Evolutionary conservation across 2,888 invertebrate species (phyloP).

Genomic region (Saturnia pavonia): DNA sequence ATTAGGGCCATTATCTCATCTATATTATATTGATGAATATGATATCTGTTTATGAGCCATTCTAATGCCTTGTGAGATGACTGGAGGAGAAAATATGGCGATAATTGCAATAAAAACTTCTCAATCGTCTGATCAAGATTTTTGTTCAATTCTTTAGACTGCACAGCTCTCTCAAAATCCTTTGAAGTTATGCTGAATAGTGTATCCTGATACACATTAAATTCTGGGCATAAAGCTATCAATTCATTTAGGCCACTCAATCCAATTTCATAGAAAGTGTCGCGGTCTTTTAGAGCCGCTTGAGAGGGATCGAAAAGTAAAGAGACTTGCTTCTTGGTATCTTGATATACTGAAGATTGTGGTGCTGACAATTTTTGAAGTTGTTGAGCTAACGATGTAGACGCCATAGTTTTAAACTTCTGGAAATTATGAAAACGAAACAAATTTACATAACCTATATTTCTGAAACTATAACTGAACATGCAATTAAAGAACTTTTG

Average conservation of each 20-base stretch:
- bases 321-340: conserved; percentile 88
- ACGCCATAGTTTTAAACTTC: conserved; percentile 48
- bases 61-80: conserved; percentile 94
- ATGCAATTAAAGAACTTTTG: neutral
- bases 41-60: conserved; percentile 95
- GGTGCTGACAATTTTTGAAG: conserved; percentile 88
- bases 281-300: conserved; percentile 92
- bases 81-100: conserved; percentile 94
- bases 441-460: neutral
- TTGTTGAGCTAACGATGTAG: conserved; percentile 90
- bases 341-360: conserved; percentile 85
- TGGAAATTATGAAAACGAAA: neutral
- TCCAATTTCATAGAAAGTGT: conserved; percentile 94
- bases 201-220: conserved; percentile 87
- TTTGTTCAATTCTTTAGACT: conserved; percentile 87
- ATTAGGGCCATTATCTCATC: conserved; percentile 90
- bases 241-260: conserved; percentile 92
- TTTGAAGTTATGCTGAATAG: conserved; percentile 90
- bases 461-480: neutral
- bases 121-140: conserved; percentile 88
- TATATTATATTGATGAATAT: conserved; percentile 93
- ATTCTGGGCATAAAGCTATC: conserved; percentile 86
- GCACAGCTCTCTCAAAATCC: conserved; percentile 90
- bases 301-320: conserved; percentile 94
- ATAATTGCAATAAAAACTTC: conserved; percentile 89